Evolutionary conservation across 1,140 invertebrate species (phyloP).

Genomic region (Yoshiicerus persimilis): DNA sequence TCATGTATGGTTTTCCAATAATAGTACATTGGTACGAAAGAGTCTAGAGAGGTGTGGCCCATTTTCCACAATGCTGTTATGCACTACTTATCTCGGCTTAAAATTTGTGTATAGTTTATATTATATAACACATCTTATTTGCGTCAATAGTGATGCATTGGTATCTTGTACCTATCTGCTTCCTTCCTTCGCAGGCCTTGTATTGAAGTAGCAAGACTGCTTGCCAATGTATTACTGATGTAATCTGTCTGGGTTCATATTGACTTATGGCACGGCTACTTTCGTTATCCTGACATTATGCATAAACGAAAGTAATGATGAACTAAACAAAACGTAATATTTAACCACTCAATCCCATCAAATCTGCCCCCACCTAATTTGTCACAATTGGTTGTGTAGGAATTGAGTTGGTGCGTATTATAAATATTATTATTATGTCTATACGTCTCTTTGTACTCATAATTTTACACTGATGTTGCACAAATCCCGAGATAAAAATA

Average conservation of each 20-base stretch:
- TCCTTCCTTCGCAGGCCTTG: no score
- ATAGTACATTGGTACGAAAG: no score
- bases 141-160: no score
- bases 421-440: neutral
- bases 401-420: neutral
- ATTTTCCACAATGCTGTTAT: neutral
- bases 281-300: neutral
- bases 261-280: neutral
- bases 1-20: no score
- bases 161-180: no score
- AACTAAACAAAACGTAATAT: neutral
- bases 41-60: neutral
- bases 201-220: no score
- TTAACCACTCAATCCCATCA: neutral
- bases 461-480: slow-evolving; percentile 14
- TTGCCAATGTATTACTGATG: neutral
- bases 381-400: neutral
- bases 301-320: neutral
- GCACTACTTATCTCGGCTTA: no score
- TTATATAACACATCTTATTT: no score
- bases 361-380: neutral
- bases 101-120: no score
- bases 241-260: neutral
- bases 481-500: neutral
- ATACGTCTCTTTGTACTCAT: neutral